Conservation (phyloP, 2,888 invertebrate genomes). For the Tinea semifulvella region DNA sequence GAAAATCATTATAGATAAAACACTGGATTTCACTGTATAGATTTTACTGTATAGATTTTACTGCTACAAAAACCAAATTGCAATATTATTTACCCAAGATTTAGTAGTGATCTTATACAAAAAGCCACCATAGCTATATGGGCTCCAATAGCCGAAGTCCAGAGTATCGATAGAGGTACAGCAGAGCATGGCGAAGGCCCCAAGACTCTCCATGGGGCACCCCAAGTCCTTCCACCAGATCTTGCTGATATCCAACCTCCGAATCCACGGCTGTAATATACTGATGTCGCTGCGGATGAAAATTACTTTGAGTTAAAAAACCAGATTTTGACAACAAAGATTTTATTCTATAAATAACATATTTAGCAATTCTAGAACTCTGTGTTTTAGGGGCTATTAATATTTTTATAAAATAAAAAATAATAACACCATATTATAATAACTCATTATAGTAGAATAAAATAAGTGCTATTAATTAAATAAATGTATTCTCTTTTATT, state of each 20-base stretch:
- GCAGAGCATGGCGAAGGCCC: constrained; percentile 57
- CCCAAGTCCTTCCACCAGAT: constrained; percentile 40
- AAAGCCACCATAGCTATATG: constrained; percentile 52
- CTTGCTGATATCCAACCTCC: constrained; percentile 54
- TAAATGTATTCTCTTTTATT: no score
- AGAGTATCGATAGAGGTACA: constrained; percentile 45
- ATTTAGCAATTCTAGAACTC: no score
- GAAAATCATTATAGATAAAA: no score
- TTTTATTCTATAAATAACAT: no score
- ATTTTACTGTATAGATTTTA: background rate
- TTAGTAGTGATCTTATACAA: constrained; percentile 44
- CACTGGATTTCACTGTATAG: no score
- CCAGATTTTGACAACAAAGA: no score
- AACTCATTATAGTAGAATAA: no score
- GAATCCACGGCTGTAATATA: constrained; percentile 58
- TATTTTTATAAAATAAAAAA: no score
- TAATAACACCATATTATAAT: no score
- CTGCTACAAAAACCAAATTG: background rate
- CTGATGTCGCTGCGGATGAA: constrained; percentile 55
- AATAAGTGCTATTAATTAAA: no score
- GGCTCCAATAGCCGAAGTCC: constrained; percentile 41
- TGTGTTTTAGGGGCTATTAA: no score
- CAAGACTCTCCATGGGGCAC: constrained; percentile 50
- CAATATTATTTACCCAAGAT: constrained; percentile 41
- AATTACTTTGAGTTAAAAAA: no score